Conservation (phyloP, 1,140 invertebrate species). For the Pectinophora gossypiella region DNA sequence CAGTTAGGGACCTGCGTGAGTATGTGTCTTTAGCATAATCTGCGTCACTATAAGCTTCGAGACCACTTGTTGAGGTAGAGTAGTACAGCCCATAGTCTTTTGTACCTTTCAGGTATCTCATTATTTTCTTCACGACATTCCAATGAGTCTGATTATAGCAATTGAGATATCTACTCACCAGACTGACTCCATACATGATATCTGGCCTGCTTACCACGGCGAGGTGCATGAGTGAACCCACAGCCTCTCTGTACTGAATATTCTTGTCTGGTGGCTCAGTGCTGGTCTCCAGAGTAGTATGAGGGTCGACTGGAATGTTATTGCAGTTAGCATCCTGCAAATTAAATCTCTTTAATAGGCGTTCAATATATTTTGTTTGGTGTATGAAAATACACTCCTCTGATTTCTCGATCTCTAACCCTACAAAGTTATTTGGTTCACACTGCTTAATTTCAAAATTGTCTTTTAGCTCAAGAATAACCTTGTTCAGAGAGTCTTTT, state of each 20-base stretch:
- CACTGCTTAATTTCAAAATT: slow-evolving; percentile 10
- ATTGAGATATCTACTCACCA: slow-evolving; percentile 5
- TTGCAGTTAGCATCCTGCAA: slow-evolving; percentile 19
- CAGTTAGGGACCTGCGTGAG: slow-evolving; percentile 29
- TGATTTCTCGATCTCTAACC: slow-evolving; percentile 15
- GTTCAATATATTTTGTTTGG: slow-evolving; percentile 22
- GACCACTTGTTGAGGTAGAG: not conserved
- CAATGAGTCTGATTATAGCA: slow-evolving; percentile 2
- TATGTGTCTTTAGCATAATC: slow-evolving; percentile 27
- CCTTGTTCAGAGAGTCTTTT: not conserved
- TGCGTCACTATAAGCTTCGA: slow-evolving; percentile 15
- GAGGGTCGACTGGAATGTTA: slow-evolving; percentile 20
- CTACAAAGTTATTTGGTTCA: slow-evolving; percentile 22
- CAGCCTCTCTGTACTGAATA: slow-evolving; percentile 41
- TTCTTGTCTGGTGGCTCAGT: no score
- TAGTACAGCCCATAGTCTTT: slow-evolving; percentile 20
- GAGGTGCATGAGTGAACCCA: slow-evolving; percentile 30
- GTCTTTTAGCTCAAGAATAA: not conserved
- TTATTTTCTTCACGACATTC: slow-evolving; percentile 7
- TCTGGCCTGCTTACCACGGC: slow-evolving; percentile 6
- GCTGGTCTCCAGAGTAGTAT: slow-evolving; percentile 15
- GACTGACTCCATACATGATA: slow-evolving; percentile 7
- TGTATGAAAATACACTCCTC: slow-evolving; percentile 21
- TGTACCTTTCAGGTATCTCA: slow-evolving; percentile 5
- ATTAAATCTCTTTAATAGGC: slow-evolving; percentile 19